A percentile compares a stretch with the other conserved stretches of the same genome.
These are phyloP conservation scores for Stigmatopora argus DNA, from an alignment of 2,113 vertebrate genomes.

Conservation along the genomic window DNA sequence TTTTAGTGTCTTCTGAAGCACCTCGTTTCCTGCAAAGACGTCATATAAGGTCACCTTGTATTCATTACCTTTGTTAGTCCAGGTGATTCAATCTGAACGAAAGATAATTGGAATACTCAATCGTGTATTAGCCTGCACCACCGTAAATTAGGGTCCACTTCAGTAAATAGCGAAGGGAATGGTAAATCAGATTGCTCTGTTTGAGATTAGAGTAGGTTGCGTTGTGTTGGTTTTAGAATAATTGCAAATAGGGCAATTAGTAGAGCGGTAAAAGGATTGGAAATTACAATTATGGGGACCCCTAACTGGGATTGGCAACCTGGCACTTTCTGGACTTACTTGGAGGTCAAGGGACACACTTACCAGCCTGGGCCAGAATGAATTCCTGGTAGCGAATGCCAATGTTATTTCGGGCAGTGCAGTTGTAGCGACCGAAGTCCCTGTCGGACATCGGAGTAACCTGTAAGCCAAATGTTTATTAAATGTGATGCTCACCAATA, in stretches of 20 bases:
- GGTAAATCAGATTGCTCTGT: constrained; percentile 62
- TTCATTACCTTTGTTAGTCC: constrained; percentile 34
- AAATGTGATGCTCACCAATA: not conserved
- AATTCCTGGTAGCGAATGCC: constrained; percentile 91
- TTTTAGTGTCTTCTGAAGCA: constrained; percentile 17
- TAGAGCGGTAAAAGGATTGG: constrained; percentile 30
- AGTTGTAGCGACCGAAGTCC: constrained; percentile 95
- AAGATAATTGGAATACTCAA: constrained; percentile 61
- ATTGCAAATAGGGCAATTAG: constrained; percentile 47
- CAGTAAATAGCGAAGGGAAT: constrained; percentile 55
- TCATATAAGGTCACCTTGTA: constrained; percentile 50
- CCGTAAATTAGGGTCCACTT: constrained; percentile 64
- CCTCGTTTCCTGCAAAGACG: constrained; percentile 30
- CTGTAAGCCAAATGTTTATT: constrained; percentile 52
- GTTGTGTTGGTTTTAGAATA: constrained; percentile 37
- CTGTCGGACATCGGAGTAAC: constrained; percentile 91
- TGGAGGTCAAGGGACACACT: constrained; percentile 48
- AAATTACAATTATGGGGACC: constrained; percentile 10
- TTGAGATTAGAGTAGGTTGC: constrained; percentile 54
- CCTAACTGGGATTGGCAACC: constrained; percentile 15
- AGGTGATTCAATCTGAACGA: constrained; percentile 63
- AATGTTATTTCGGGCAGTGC: constrained; percentile 91
- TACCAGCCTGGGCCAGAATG: constrained; percentile 90
- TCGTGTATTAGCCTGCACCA: constrained; percentile 47
- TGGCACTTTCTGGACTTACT: constrained; percentile 8